Evolutionary conservation across 64 coral and sea anemone genomes (phyloP), one percentile per base, ranked within the genome.

Genomic region (Stylophora pistillata): DNA sequence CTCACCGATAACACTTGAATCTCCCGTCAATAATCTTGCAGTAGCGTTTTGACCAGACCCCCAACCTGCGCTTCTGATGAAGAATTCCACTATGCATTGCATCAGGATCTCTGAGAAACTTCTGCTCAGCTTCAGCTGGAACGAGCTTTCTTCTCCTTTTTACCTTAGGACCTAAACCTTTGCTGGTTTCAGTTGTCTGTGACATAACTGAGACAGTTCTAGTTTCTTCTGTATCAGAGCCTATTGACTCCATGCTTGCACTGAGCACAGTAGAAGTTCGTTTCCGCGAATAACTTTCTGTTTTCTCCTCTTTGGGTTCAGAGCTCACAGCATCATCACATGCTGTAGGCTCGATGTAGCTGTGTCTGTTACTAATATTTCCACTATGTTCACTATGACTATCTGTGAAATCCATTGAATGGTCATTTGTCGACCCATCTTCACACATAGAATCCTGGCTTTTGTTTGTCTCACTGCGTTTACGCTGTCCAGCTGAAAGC

Each of bases 81-180:
- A 98, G 47, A 37, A 95, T 89, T 34, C 96, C 96, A 92, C 96
- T 95, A 55, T 98, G 96, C 60, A 81, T 78, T 30, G 96, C 93
- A 76, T 23, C n/a, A 26, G 87, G 47, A 76, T 96, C 95, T 41
- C 93, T 91, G 2, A 96, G 74, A 75, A 96, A 96, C 58, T 93
- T 86, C 15, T 72, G 70, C 68, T 93, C 91, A 58, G 85, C 89
- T 84, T 96, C 95, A 81, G 95, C 95, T 15, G 95, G 89, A 4
- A 91, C 89, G 57, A 92, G 88, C 77, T 96, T 96, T 58, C 91
- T 82, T 30, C 90, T 85, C 30, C 92, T 89, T 74, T 96, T 96
- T 0, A 65, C 80, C 14, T 91, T 91, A 31, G 90, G 90, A 33
- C 69, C 85, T 74, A 74, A 20, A 21, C 55, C 68, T 86, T 73